Base-by-base conservation (phyloP, 2,888 invertebrate genomes). In the Cephus nigrinus region DNA sequence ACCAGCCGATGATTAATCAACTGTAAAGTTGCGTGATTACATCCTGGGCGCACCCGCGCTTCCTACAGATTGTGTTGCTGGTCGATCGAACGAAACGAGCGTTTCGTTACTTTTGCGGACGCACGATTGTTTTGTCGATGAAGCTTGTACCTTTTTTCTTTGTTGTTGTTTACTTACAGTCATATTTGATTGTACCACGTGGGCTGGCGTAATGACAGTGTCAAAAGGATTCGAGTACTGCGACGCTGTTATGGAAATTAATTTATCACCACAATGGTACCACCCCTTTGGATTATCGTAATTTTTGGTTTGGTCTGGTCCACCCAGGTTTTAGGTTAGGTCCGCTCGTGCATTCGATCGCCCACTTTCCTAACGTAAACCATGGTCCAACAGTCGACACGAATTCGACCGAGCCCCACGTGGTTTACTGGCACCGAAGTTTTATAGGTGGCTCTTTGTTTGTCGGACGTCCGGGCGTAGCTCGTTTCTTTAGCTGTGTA, bases 1-100 rank as follows among this genome's bases (percentile, higher is more conserved):
- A 55, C 5, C 9, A 23, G 23, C 9, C 15, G 55, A 55, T 55
- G 76, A 79, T 80, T 77, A 79, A 80, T 79, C 80, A 79, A 78
- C 75, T 79, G 79, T 78, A 78, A 80, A 79, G 69, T 73, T 68
- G 35, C 69, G 79, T 76, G 80, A 80, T 80, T 79, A 80, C 79
- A 82, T 79, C 79, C 79, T 76, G 75, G 76, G 76, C 79, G 75
- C 79, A 79, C 79, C 77, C 76, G 73, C 74, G 75, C 71, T 55
- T 55, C 55, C 55, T 55, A 55, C 55, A 23, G 55, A 55, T 23
- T 55, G 55, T 55, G 23, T 9, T 55, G 9, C 23, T 55, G 9
- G 9, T 55, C 23, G 9, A 23, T 55, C 23, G 2, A 55, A 55
- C 23, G 23, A 55, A 55, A 55, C 9, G 23, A 23, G 23, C 23